Conservation (phyloP, 2,888 invertebrate species). For the Pediacus dermestoides region DNA sequence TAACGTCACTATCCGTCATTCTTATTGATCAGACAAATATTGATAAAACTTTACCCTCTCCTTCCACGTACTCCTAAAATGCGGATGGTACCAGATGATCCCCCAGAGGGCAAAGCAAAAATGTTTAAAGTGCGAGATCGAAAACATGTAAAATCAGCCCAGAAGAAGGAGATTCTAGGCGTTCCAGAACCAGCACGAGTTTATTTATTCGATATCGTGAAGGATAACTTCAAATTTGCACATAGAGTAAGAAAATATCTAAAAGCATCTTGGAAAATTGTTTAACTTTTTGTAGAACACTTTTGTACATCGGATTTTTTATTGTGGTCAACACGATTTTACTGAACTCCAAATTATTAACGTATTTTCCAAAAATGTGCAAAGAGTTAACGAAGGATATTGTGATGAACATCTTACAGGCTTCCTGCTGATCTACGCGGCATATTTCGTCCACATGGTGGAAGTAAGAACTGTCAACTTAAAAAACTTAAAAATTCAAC, state of each 20-base stretch:
- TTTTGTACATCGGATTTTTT: slow-evolving; percentile 33
- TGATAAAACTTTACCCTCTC: neutral
- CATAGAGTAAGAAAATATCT: slow-evolving; percentile 32
- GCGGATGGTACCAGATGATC: no score
- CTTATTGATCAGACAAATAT: neutral
- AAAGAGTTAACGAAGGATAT: slow-evolving; percentile 47
- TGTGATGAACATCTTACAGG: slow-evolving; percentile 52
- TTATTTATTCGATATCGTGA: slow-evolving; percentile 28
- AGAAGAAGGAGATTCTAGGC: slow-evolving; percentile 8
- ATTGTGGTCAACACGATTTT: slow-evolving; percentile 31
- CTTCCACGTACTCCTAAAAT: no score
- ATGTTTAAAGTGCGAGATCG: no score
- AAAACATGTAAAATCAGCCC: neutral
- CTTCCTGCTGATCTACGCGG: slow-evolving; percentile 52
- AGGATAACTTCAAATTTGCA: slow-evolving; percentile 29
- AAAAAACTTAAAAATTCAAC: slow-evolving; percentile 7
- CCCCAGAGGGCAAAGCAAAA: no score
- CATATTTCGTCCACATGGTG: slow-evolving; percentile 54
- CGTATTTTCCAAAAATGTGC: slow-evolving; percentile 14
- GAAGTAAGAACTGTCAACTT: slow-evolving; percentile 40
- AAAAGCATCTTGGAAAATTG: no score
- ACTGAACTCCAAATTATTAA: slow-evolving; percentile 9
- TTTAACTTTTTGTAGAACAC: slow-evolving; percentile 25
- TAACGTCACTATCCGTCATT: no score
- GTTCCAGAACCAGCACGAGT: slow-evolving; percentile 25